Evolutionary conservation across 2,888 invertebrate species (phyloP), one percentile per base, ranked within the genome.

Genomic region (Lapara coniferarum): DNA sequence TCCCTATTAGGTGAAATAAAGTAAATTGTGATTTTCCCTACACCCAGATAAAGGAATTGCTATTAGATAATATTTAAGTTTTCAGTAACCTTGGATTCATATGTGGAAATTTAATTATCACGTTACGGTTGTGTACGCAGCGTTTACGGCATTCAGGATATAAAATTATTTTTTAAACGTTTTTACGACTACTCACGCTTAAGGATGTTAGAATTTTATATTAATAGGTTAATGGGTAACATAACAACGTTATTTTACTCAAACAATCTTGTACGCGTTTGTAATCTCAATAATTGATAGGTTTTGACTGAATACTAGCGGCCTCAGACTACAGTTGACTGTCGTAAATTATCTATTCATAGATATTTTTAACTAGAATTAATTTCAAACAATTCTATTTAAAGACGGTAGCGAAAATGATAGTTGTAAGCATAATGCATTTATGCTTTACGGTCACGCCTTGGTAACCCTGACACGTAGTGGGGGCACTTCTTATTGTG

Each of bases 21-120:
- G 71, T 70, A 71, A 56, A 71, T 68, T 74, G 72, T 71, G 74
- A 73, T 79, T 81, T 80, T 73, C 76, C 77, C 72, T 71, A 74
- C 70, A 74, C 71, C 75, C 69, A 75, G 72, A 80, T 87, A 89
- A 87, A 86, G 88, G 87, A 88, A 87, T 86, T 87, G 71, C 66
- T 72, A 68, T 84, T 84, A 81, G 72, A 81, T 84, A 86, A 87
- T 81, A 81, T 84, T 87, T 88, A 86, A 87, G 84, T 82, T 82
- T 81, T 78, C 71, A 73, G 76, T 71, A 85, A 73, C 90, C 91
- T 91, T 86, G 89, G 77, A 74, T 71, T 70, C 74, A 71, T 72
- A 82, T 81, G 84, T 89, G 87, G 81, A 80, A 86, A 89, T 85
- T 85, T 78, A 83, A 91, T 91, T 91, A 91, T 78, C 91, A 88